Evolutionary conservation across 2,888 invertebrate species (phyloP).

Genomic region (Eristalis tenax): DNA sequence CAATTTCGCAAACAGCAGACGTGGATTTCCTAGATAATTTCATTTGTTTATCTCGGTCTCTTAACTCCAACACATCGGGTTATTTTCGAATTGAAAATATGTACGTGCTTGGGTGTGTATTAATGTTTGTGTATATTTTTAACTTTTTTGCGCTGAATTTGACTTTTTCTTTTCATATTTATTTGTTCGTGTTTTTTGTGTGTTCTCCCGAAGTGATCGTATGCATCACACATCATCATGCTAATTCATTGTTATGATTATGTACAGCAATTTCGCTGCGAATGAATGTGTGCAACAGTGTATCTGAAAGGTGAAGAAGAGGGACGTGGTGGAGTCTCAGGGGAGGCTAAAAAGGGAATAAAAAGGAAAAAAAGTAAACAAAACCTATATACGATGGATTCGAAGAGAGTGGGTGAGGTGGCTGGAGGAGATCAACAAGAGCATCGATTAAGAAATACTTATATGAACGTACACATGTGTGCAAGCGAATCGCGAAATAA

Average conservation of each 20-base stretch:
- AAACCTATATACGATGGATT: slow-evolving; percentile 57
- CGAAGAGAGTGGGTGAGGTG: slow-evolving; percentile 32
- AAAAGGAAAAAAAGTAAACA: slow-evolving; percentile 59
- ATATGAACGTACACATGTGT: slow-evolving; percentile 7
- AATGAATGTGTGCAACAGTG: slow-evolving; percentile 60
- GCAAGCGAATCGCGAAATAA: not conserved
- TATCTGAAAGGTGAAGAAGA: slow-evolving; percentile 9
- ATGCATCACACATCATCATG: slow-evolving; percentile 42
- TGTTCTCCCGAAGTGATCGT: not conserved
- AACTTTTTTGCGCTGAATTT: slow-evolving; percentile 22
- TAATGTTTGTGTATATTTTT: not conserved
- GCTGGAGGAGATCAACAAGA: slow-evolving; percentile 29
- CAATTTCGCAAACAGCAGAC: slow-evolving; percentile 5
- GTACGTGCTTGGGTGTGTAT: not conserved
- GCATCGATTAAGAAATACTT: slow-evolving; percentile 34
- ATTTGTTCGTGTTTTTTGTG: not conserved
- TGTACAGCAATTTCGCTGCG: slow-evolving; percentile 35
- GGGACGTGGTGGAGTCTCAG: slow-evolving; percentile 9
- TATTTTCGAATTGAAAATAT: not conserved
- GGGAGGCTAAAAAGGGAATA: slow-evolving; percentile 18
- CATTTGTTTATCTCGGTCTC: slow-evolving; percentile 4
- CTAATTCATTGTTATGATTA: slow-evolving; percentile 63
- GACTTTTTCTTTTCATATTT: not conserved
- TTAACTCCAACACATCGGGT: slow-evolving; percentile 9
- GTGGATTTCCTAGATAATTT: slow-evolving; percentile 13